A percentile compares a stretch with the other conserved stretches of the same genome.
phyloP scores from a whole-genome alignment of 2,113 vertebrate genomes.

The Paraplagusia blochii region DNA sequence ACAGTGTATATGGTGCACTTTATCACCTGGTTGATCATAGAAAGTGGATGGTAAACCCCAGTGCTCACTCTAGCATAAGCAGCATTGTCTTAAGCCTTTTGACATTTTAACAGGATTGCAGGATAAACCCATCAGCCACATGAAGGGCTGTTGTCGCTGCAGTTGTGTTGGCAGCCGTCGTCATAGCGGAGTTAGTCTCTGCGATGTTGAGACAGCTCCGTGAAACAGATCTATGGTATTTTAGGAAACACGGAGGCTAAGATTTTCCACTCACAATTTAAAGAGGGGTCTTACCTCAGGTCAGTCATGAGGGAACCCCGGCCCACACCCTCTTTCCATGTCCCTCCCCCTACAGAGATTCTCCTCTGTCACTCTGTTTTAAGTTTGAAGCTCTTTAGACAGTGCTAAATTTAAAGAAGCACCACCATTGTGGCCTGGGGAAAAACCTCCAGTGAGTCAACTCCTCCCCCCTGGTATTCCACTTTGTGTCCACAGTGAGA shows the following conservation, averaged over 20 bases:
- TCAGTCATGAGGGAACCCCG: conserved; percentile 38
- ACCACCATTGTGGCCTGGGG: conserved; percentile 27
- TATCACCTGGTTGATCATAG: conserved; percentile 4
- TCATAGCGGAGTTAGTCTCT: conserved; percentile 34
- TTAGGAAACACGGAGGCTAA: conserved; percentile 28
- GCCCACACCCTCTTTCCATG: background rate
- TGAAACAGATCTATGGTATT: conserved; percentile 56
- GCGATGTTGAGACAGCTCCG: conserved; percentile 20
- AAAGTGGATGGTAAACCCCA: conserved; percentile 10
- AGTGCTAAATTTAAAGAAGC: conserved; percentile 51
- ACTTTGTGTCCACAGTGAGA: conserved; percentile 17
- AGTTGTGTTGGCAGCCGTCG: conserved; percentile 25
- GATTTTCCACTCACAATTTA: conserved; percentile 53
- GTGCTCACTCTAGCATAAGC: background rate
- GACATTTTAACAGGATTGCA: conserved; percentile 62
- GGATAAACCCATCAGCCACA: conserved; percentile 44
- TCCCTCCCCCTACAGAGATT: conserved; percentile 20
- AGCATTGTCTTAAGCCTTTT: conserved; percentile 45
- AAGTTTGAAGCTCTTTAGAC: conserved; percentile 21
- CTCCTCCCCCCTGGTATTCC: conserved; percentile 19
- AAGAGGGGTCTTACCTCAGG: conserved; percentile 18
- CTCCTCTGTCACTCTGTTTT: conserved; percentile 12
- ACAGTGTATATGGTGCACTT: background rate
- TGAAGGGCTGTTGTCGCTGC: conserved; percentile 38
- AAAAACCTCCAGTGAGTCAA: conserved; percentile 35